Evolutionary conservation across 2,797 vertebrate species (phyloP).

Genomic region (Acipenser oxyrinchus): DNA sequence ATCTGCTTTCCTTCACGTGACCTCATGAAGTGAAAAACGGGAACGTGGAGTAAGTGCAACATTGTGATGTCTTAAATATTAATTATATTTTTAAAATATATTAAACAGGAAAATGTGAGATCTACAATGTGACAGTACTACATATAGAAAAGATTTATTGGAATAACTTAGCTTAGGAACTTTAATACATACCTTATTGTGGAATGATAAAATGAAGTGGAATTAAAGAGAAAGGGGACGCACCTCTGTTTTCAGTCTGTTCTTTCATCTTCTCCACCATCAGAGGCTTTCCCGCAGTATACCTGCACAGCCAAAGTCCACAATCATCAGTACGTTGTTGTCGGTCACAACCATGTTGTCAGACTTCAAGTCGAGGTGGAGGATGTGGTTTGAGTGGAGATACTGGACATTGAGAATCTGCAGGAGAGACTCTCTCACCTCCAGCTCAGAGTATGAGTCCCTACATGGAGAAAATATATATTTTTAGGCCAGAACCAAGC

Average conservation of each 20-base stretch:
- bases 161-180: not conserved
- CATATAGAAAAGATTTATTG: not conserved
- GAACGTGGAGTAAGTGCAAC: no score
- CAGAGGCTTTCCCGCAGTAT: conserved; percentile 62
- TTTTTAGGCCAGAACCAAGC: no score
- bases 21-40: no score
- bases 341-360: conserved; percentile 88
- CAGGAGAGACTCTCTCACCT: conserved; percentile 79
- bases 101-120: no score
- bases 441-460: conserved; percentile 72
- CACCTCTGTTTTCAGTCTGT: conserved; percentile 84
- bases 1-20: no score
- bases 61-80: no score
- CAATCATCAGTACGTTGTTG: conserved; percentile 78
- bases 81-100: no score
- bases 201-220: not conserved
- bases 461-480: conserved; percentile 41
- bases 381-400: conserved; percentile 71
- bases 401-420: conserved; percentile 85
- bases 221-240: not conserved
- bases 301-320: conserved; percentile 84
- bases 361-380: conserved; percentile 88
- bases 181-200: not conserved
- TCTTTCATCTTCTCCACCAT: conserved; percentile 72
- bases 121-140: no score